Evolutionary conservation across 2,113 vertebrate species (phyloP).

Genomic region (Hucho hucho): DNA sequence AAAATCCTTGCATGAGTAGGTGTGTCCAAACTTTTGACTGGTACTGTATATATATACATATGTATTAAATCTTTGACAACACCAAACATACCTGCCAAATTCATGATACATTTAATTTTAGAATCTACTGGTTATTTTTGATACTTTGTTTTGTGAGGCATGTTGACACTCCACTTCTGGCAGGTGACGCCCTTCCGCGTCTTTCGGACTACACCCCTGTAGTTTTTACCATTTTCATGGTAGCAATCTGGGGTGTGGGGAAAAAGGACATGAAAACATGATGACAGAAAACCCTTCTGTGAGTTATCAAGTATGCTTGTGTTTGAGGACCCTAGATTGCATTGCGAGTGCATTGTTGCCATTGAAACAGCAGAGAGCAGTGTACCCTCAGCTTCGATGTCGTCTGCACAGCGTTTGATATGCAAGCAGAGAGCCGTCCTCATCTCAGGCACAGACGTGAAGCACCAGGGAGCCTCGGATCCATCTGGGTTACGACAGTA

Average conservation of each 20-base stretch:
- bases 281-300: background rate
- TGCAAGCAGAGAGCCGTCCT: constrained; percentile 90
- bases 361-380: constrained; percentile 9
- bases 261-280: background rate
- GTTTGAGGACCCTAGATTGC: background rate
- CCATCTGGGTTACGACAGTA: constrained; percentile 96
- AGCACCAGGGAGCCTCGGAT: constrained; percentile 96
- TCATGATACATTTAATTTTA: no score
- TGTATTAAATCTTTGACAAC: background rate
- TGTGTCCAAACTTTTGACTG: no score
- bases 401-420: constrained; percentile 88
- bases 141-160: constrained; percentile 84
- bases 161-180: constrained; percentile 85
- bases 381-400: constrained; percentile 83
- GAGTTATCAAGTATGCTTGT: background rate
- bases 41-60: no score
- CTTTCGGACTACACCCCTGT: constrained; percentile 82
- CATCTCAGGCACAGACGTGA: constrained; percentile 78
- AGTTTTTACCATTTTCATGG: constrained; percentile 80
- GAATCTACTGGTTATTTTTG: constrained; percentile 23
- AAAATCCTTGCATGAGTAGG: no score
- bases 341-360: background rate
- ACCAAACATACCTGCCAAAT: background rate
- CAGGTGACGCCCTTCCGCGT: constrained; percentile 92
- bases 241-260: constrained; percentile 82